Conservation (phyloP, 2,113 vertebrate genomes). For the Falcunculus frontatus region DNA sequence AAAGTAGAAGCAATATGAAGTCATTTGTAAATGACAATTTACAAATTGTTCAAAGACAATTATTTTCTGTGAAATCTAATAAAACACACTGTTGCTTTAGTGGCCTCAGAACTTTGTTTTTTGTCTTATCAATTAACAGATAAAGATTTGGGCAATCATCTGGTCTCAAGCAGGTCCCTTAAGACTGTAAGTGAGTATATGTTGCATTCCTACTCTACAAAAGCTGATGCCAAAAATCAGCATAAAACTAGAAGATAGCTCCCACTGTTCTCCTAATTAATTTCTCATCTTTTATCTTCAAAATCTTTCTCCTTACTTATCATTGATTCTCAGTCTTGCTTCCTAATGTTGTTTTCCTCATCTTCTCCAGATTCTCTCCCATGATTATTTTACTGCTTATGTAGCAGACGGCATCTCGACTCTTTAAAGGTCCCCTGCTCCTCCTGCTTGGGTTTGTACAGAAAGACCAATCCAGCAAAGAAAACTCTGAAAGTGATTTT, state of each 20-base stretch:
- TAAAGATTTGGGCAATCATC: background rate
- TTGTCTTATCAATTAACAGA: background rate
- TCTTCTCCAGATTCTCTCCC: background rate
- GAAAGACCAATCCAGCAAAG: background rate
- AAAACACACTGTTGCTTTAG: background rate
- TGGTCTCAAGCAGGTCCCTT: background rate
- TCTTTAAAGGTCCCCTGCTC: background rate
- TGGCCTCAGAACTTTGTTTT: background rate
- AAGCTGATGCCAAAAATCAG: background rate
- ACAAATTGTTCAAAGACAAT: too few relatives aligned
- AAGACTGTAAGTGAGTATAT: too few relatives aligned
- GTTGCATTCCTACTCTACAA: background rate
- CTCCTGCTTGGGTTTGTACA: background rate
- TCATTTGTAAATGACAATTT: too few relatives aligned
- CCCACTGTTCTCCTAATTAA: background rate
- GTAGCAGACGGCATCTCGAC: background rate
- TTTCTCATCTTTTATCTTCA: background rate
- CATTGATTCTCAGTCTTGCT: background rate
- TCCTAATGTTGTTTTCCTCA: background rate
- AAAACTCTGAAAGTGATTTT: background rate
- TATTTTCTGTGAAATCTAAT: background rate
- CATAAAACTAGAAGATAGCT: background rate
- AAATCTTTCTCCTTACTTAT: background rate
- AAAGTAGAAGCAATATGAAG: background rate
- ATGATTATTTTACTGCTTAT: background rate